phyloP scores from a whole-genome alignment of 2,888 invertebrate genomes.

The Anodontia alba region DNA sequence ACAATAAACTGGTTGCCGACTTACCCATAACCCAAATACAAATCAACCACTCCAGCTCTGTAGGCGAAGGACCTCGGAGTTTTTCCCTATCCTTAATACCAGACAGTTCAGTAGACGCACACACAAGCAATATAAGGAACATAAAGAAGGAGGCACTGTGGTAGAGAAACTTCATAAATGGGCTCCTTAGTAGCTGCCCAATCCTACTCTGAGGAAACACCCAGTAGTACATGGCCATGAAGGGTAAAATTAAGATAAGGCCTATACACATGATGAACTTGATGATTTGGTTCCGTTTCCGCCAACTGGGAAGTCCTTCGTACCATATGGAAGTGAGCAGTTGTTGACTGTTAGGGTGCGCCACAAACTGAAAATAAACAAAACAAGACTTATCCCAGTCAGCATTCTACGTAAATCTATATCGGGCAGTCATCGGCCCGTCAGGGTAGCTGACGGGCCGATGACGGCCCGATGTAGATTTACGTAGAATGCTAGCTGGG shows the following conservation, averaged over 20 bases:
- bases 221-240: conserved; percentile 86
- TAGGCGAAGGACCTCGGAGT: conserved; percentile 86
- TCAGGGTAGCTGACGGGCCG: too few species aligned
- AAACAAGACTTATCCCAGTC: too few species aligned
- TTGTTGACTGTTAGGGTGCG: conserved; percentile 87
- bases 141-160: conserved; percentile 87
- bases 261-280: conserved; percentile 85
- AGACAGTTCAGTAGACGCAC: conserved; percentile 85
- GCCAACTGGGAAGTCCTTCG: conserved; percentile 86
- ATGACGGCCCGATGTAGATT: too few species aligned
- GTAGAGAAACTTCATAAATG: conserved; percentile 87
- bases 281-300: conserved; percentile 85
- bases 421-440: too few species aligned
- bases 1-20: too few species aligned
- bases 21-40: conserved; percentile 86
- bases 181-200: conserved; percentile 86
- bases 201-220: conserved; percentile 86
- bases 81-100: conserved; percentile 73
- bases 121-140: conserved; percentile 86
- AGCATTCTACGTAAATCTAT: too few species aligned
- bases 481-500: too few species aligned
- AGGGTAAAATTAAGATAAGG: conserved; percentile 85
- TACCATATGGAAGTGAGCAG: conserved; percentile 87
- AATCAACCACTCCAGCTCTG: conserved; percentile 86
- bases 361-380: conserved; percentile 85